Base-by-base conservation (phyloP, 2,797 vertebrate species). In the Varecia variegata region DNA sequence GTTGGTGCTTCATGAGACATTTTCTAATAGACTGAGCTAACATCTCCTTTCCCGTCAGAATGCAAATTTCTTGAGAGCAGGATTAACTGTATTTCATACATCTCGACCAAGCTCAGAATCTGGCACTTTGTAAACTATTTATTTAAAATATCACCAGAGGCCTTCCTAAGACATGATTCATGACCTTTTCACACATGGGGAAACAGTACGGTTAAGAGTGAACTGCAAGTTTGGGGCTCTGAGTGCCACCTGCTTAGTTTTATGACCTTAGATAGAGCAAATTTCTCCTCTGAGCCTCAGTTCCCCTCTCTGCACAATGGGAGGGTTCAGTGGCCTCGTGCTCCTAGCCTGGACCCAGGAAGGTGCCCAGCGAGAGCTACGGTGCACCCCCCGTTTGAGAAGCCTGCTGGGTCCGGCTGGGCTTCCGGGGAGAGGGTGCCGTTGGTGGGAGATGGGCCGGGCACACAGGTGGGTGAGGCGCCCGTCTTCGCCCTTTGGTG, bases 401-500 rank as follows among this genome's bases (percentile, higher is more conserved):
- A 79, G 38, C 2, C 27, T 47, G 38, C 35, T 93, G 62, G n/a
- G 21, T 30, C 10, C 5, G 38, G 2, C 38, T 88, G 21, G 27
- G 60, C 35, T 65, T 74, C 12, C 40, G 43, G 50, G 47, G 14
- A 86, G 56, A 43, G 54, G n/a, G 35, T 23, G 32, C 8, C 30
- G 21, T 1, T 0, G 5, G 35, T 32, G 25, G 58, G 32, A 15
- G 80, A 43, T 0, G 2, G n/a, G 58, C 10, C 32, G 1, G 23
- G 32, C 27, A 13, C 7, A 3, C 2, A 1, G 13, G 50, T 9
- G 11, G 38, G 60, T 14, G 14, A 56, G 56, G 14, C 13, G 0
- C 15, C 5, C 1, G 67, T 38, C 60, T 73, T 20, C 38, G 32
- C 12, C 0, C 25, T 38, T 23, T 0, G 1, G 18, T 2, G 12